Conservation (phyloP, 37 sponge, comb jelly and placozoan genomes). For the Amphimedon queenslandica region DNA sequence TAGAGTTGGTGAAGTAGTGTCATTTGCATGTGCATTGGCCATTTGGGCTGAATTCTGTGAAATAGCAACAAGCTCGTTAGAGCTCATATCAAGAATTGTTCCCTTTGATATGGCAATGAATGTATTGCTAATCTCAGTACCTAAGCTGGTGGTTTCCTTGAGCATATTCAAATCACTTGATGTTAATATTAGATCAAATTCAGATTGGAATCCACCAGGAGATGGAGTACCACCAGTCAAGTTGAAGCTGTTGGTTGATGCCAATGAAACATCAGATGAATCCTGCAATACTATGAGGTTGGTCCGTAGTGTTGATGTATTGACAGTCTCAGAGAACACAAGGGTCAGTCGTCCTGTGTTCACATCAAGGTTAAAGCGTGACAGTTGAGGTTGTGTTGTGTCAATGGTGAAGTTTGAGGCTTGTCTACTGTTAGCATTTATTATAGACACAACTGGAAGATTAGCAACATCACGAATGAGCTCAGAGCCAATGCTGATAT, state of each 20-base stretch:
- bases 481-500: slow-evolving; percentile 63
- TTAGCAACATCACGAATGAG: slow-evolving; percentile 64
- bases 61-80: slow-evolving; percentile 42
- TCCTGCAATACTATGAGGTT: slow-evolving; percentile 54
- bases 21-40: slow-evolving; percentile 27
- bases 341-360: slow-evolving; percentile 64
- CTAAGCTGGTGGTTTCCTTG: slow-evolving; percentile 52
- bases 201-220: slow-evolving; percentile 33
- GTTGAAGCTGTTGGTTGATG: slow-evolving; percentile 4
- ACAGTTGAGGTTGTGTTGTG: slow-evolving; percentile 49
- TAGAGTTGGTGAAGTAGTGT: slow-evolving; percentile 58
- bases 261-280: background rate
- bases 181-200: slow-evolving; percentile 35
- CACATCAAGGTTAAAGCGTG: slow-evolving; percentile 51
- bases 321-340: slow-evolving; percentile 77
- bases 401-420: slow-evolving; percentile 57
- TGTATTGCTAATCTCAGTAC: slow-evolving; percentile 30
- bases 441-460: slow-evolving; percentile 57
- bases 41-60: slow-evolving; percentile 11
- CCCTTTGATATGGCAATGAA: slow-evolving; percentile 49
- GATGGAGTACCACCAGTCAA: slow-evolving; percentile 57
- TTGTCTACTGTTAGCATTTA: slow-evolving; percentile 44
- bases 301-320: slow-evolving; percentile 34
- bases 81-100: slow-evolving; percentile 67
- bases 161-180: slow-evolving; percentile 59